Evolutionary conservation across 2,888 invertebrate species (phyloP), one percentile per base, ranked within the genome.

Genomic region (Coleophora flavipennella): DNA sequence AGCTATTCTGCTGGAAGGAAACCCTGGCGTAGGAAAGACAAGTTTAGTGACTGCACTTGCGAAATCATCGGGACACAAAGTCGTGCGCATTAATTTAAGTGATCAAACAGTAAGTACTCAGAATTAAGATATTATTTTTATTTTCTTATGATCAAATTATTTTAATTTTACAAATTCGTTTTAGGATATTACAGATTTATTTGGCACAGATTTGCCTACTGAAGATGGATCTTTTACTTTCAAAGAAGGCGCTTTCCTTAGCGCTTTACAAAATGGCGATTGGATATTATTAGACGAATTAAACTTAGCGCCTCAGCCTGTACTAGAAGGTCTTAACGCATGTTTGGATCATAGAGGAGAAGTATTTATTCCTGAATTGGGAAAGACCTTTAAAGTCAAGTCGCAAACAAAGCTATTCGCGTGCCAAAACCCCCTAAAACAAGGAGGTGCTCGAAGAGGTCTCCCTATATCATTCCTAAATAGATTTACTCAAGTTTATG

Each of bases 281-380:
- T 99, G 99, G 99, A 93, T 99, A 53, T 86, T 99, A 13, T 83
- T 99, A 20, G 99, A 99, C 70, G 99, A 99, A 86, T 84, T 99
- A 49, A 99, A 99, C 86, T 86, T 99, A 48, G 99, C 99, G 0
- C 97, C 99, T 0, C 99, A 99, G 70, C 95, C 98, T 0, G 99
- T 99, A 1, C 83, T 99, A 10, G 99, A 99, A 86, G 99, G 99
- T 25, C 87, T 99, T 2, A 99, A 99, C 68, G 99, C 99, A 0
- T 98, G 99, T 60, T 87, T 99, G 40, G 99, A 99, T 86, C 99
- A 99, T 68, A 88, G 99, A 57, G 96, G 96, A 1, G 96, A 97
- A 78, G 91, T 99, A 13, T 99, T 89, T 65, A 93, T 99, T 41
- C 97, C 99, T 0, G 99, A 99, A 78, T 81, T 99, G 9, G 94